Conservation (phyloP, 2,888 invertebrate genomes). For the Prenolepis imparis region DNA sequence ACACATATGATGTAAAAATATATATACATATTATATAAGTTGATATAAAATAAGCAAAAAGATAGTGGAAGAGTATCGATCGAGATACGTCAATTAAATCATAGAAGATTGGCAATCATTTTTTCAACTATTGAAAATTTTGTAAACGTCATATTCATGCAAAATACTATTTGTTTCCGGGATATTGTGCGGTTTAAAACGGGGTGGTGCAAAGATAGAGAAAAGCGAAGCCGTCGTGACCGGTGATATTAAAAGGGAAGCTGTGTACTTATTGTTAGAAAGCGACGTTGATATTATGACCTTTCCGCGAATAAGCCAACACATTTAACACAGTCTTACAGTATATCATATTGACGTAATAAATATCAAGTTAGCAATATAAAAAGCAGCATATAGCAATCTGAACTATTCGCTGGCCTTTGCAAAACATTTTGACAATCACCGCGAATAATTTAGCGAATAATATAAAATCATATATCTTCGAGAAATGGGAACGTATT, state of each 20-base stretch:
- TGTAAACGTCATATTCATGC: background rate
- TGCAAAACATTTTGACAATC: background rate
- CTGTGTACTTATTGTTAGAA: constrained; percentile 29
- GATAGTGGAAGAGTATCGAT: background rate
- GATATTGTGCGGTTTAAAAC: too few species aligned
- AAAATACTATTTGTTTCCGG: background rate
- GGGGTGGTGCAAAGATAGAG: constrained; percentile 1
- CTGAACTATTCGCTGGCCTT: background rate
- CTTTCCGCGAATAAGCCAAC: constrained; percentile 27
- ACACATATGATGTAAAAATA: too few species aligned
- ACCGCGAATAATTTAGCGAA: background rate
- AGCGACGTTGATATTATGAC: background rate
- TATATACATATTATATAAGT: too few species aligned
- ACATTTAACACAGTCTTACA: background rate
- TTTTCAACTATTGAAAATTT: background rate
- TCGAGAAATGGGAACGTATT: background rate
- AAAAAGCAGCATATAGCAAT: background rate
- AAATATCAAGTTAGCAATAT: background rate
- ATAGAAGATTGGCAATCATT: background rate
- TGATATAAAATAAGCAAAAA: background rate
- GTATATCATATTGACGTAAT: background rate
- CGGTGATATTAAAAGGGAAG: constrained; percentile 33
- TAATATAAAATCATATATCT: background rate
- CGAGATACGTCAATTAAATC: background rate
- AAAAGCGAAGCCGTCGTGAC: constrained; percentile 24